Base-by-base conservation (phyloP, 2,113 vertebrate species). In the Phoenicopterus ruber region DNA sequence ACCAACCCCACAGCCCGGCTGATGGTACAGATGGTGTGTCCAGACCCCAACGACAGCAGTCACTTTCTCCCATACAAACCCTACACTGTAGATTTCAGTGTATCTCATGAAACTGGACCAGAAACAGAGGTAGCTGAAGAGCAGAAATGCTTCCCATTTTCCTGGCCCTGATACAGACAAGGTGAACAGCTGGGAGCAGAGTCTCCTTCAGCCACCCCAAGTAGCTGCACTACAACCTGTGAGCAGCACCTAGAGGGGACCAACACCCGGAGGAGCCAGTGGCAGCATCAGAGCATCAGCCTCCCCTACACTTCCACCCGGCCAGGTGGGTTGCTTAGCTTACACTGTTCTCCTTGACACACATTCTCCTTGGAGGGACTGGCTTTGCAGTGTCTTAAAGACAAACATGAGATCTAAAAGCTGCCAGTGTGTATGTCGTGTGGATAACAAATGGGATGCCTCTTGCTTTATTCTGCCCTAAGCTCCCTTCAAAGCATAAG, bases 221-320 rank as follows among this genome's bases (percentile, higher is more conserved):
- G 20, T 7, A 77, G 52, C 36, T 90, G 42, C 86, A 49, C 57
- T 67, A 4, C 34, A 72, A 47, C 63, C 63, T 67, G 16, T 31
- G 54, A 94, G 70, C 79, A 94, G n/a, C n/a, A 73, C 65, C 44
- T 62, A 31, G 21, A 74, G n/a, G 70, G 36, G 40, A 93, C 22
- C 42, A 67, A 10, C 50, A 82, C 44, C 34, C 10, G 2, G 25
- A 57, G 32, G 13, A 87, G 13, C 46, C 50, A 40, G 38, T 42
- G n/a, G 22, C 25, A 76, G 25, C 55, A 52, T 42, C 36, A 58
- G 44, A 76, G 13, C 9, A 20, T 34, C 25, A 38, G 13, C 6
- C 0, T 12, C 0, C 24, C 7, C 20, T 29, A 9, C 19, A 25
- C 70, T 71, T 62, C 22, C 13, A 22, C 15, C 9, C 1, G 8